Percentiles rank a stretch among this genome's conserved stretches.
Conservation (phyloP, 2,113 vertebrate species). For the Brienomyrus longianalis region DNA sequence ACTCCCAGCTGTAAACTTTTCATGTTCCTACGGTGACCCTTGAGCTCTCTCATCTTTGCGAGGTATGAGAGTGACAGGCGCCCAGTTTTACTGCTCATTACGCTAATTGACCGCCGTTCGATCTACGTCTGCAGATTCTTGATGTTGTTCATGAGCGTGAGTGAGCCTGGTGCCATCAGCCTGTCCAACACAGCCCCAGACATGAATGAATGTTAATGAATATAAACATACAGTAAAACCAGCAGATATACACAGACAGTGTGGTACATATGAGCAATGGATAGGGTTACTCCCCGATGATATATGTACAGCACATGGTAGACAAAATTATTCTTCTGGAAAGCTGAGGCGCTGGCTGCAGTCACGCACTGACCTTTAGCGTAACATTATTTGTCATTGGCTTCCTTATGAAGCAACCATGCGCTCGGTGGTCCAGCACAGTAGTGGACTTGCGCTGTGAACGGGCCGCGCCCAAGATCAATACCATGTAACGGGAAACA, state of each 20-base stretch:
- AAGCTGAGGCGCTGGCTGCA: not conserved
- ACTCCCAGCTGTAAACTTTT: not conserved
- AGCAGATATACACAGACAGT: not conserved
- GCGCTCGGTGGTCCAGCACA: not conserved
- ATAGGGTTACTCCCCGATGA: not conserved
- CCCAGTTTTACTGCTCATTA: conserved; percentile 45
- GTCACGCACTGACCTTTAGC: not conserved
- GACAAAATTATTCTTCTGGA: not conserved
- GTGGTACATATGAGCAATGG: not conserved
- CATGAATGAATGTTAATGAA: not conserved
- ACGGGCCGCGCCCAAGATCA: not conserved
- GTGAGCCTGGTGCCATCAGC: not conserved
- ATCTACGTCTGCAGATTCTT: not conserved
- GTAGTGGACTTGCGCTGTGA: not conserved
- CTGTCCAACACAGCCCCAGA: not conserved
- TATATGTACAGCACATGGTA: not conserved
- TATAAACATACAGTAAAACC: not conserved
- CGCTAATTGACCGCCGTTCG: conserved; percentile 56
- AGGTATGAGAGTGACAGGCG: conserved; percentile 28
- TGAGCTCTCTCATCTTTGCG: conserved; percentile 25
- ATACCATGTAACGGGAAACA: conserved; percentile 23
- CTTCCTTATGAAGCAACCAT: not conserved
- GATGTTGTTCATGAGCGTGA: not conserved
- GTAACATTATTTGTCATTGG: not conserved
- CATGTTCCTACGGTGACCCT: not conserved